Base-by-base conservation (phyloP, 2,113 vertebrate genomes). In the Poeciliopsis turrubarensis region DNA sequence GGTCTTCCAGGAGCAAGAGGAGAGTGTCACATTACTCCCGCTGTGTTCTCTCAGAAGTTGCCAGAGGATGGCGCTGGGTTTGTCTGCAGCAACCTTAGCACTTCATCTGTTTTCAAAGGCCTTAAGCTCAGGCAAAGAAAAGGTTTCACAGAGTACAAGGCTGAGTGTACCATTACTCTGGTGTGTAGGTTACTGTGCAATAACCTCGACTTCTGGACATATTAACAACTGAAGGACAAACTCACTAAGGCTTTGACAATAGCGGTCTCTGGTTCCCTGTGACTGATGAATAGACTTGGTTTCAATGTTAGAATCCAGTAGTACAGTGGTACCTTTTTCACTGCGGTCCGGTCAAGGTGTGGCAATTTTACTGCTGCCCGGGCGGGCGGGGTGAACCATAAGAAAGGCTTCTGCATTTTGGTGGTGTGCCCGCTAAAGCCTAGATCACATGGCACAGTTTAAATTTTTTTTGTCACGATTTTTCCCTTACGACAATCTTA, bases 61-160 rank as follows among this genome's bases (percentile, higher is more conserved):
- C 70, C 11, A 83, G 86, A 75, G 71, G 63, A 19, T 76, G 80
- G 70, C 44, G 81, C 67, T 5, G 30, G 26, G 75, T 87, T 77
- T 87, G 81, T 88, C 87, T 84, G 75, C 68, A 67, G 64, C 79
- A 65, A 77, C 78, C 67, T 80, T 29, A 29, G 29, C 29, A 83
- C 81, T 87, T 83, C 65, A 83, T 90, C 85, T 85, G 68, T 76
- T 80, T 80, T 78, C 81, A 79, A 80, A 83, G 60, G 75, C 87
- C 85, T 3, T 63, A 85, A 29, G 86, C 75, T 80, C 73, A 83
- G 44, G 62, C 79, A 78, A 73, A 84, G 78, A 80, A 73, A 84
- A 68, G 72, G 73, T 72, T 83, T 72, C 44, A 51, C 64, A 84
- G 73, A 78, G 79, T 25, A 72, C 69, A 71, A 73, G 74, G 63